Percentiles rank a stretch among this genome's conserved stretches.
phyloP scores from a whole-genome alignment of 1,140 invertebrate genomes.

The Aricia agestis region DNA sequence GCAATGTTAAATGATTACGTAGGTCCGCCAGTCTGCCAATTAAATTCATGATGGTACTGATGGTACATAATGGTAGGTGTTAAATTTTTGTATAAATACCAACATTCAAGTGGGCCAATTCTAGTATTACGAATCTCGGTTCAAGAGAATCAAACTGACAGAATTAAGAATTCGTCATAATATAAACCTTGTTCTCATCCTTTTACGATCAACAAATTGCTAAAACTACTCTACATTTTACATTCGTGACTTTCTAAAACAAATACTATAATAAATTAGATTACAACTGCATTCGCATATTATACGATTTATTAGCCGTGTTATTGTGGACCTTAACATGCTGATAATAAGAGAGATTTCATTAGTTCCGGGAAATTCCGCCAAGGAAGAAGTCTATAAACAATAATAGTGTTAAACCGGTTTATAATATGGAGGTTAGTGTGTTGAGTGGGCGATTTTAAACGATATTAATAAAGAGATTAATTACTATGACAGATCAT shows the following conservation, averaged over 20 bases:
- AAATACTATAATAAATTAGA: not conserved
- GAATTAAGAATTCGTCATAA: too few relatives aligned
- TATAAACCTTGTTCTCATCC: too few relatives aligned
- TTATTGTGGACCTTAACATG: not conserved
- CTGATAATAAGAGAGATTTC: not conserved
- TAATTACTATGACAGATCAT: not conserved
- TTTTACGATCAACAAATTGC: not conserved
- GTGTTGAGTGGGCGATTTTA: slow-evolving; percentile 31
- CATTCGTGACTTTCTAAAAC: not conserved
- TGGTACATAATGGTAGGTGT: too few relatives aligned
- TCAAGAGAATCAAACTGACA: too few relatives aligned
- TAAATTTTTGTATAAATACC: too few relatives aligned
- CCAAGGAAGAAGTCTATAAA: slow-evolving; percentile 34
- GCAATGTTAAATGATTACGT: too few relatives aligned
- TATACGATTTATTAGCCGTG: not conserved
- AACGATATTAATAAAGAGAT: slow-evolving; percentile 5
- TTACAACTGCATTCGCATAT: not conserved
- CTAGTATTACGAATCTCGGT: too few relatives aligned
- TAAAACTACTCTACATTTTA: not conserved
- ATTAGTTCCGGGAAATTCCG: not conserved
- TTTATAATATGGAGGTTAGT: slow-evolving; percentile 44
- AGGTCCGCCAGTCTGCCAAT: too few relatives aligned
- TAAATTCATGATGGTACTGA: too few relatives aligned
- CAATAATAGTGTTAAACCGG: slow-evolving; percentile 40
- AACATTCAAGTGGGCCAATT: too few relatives aligned